Base-by-base conservation (phyloP, 2,113 vertebrate species). In the Murina feae region DNA sequence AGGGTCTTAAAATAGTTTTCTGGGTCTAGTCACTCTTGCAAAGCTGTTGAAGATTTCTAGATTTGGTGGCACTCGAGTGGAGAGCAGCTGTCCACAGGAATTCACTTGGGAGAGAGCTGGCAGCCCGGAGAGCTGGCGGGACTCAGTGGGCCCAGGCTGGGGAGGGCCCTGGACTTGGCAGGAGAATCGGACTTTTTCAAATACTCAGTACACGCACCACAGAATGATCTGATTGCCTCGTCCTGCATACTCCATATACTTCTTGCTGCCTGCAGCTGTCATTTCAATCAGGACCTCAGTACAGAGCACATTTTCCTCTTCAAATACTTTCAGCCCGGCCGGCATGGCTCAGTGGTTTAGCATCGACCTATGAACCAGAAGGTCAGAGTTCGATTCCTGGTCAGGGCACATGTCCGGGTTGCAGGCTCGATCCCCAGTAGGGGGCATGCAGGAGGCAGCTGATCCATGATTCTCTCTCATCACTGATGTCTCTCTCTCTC, bases 81-180 rank as follows among this genome's bases (percentile, higher is more conserved):
- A 76, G 71, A 96, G 92, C 83, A 93, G 87, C 92, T 90, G 72
- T 28, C n/a, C 66, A 58, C 9, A 86, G 47, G 84, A 90, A 93
- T 74, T 75, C 84, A 60, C 35, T 81, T 53, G 53, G 66, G 89
- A 85, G 68, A 88, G 28, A 87, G 71, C 11, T 32, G 91, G 53
- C 76, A 81, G 80, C 83, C 42, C 55, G 53, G 85, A 51, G 42
- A 12, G 42, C 30, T 2, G 49, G 65, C 69, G 21, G 75, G n/a
- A 66, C 16, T 30, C 42, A 60, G 49, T 44, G 42, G 51, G 63
- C 47, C 55, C 30, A 6, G 79, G 47, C 58, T 68, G 16, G 10
- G 53, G 37, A 55, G 84, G 84, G 60, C 58, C 71, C 30, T 32
- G 60, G 39, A 12, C 63, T 42, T 85, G 89, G 79, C 89, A 86